Evolutionary conservation across 2,113 vertebrate species (phyloP).

Genomic region (Glaucidium brasilianum): DNA sequence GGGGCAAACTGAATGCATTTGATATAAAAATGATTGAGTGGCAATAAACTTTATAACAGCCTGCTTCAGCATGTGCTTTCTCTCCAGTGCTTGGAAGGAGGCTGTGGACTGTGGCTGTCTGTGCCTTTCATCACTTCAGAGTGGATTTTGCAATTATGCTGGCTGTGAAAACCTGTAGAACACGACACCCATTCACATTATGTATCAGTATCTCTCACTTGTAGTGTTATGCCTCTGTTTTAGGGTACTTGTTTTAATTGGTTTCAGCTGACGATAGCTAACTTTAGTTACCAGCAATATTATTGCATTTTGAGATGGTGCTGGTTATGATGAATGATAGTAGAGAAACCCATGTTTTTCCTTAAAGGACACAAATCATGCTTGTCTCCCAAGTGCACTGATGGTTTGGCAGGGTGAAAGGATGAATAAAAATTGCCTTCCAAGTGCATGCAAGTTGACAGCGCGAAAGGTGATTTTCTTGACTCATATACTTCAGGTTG

Average conservation of each 20-base stretch:
- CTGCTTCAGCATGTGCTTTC: constrained; percentile 4
- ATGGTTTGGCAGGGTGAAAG: constrained; percentile 29
- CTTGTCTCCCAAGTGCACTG: constrained; percentile 2
- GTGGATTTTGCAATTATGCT: neutral
- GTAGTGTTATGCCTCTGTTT: neutral
- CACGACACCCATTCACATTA: neutral
- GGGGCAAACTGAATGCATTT: neutral
- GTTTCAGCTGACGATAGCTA: neutral
- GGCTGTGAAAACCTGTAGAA: neutral
- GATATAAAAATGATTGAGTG: constrained; percentile 27
- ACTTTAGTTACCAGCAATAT: neutral
- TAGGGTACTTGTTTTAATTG: neutral
- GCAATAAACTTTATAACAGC: constrained; percentile 10
- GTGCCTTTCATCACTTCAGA: neutral
- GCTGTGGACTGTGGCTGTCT: neutral
- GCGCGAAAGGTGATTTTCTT: constrained; percentile 41
- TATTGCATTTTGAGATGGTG: neutral
- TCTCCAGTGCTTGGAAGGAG: neutral
- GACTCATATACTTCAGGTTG: constrained; percentile 9
- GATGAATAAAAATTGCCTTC: constrained; percentile 48
- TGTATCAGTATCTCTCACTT: neutral
- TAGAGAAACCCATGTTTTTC: neutral
- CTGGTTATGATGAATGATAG: neutral
- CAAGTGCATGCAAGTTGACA: constrained; percentile 16
- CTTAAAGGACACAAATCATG: neutral